A percentile compares a stretch with the other conserved stretches of the same genome.
Evolutionary conservation across 2,888 invertebrate species (phyloP).

Genomic region (Xestobium rufovillosum): DNA sequence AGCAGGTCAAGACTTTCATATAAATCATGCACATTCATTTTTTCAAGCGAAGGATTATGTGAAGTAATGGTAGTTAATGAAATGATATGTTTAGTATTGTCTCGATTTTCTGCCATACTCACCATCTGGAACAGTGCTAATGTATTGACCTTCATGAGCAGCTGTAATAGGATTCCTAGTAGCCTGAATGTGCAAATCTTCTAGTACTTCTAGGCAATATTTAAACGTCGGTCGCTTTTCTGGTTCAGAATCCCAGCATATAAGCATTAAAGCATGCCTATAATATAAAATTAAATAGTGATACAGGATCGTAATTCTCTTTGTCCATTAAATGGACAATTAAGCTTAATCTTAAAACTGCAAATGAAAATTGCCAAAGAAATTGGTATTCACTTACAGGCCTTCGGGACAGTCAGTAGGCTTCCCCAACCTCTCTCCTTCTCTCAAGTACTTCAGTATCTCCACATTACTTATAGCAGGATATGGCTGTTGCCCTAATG

Average conservation of each 20-base stretch:
- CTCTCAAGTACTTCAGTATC: constrained; percentile 82
- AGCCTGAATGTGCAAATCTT: constrained; percentile 37
- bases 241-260: constrained; percentile 81
- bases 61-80: not conserved
- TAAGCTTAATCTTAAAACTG: not conserved
- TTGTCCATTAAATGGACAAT: constrained; percentile 4
- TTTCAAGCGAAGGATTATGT: constrained; percentile 5
- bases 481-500: constrained; percentile 94
- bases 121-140: constrained; percentile 43
- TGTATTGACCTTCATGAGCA: constrained; percentile 45
- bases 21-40: constrained; percentile 19
- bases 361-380: too few relatives aligned
- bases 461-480: constrained; percentile 88
- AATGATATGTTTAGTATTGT: not conserved
- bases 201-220: constrained; percentile 62
- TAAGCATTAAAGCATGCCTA: constrained; percentile 77
- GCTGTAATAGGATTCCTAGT: constrained; percentile 38
- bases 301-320: constrained; percentile 8
- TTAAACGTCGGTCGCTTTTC: constrained; percentile 84
- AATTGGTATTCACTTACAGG: constrained; percentile 51
- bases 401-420: constrained; percentile 78
- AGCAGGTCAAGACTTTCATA: constrained; percentile 26
- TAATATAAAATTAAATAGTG: constrained; percentile 22
- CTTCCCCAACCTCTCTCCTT: constrained; percentile 76
- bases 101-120: constrained; percentile 25